These are phyloP conservation scores for Apodemus agrarius DNA, from an alignment of 2,797 vertebrate species.

Conservation along the genomic window DNA sequence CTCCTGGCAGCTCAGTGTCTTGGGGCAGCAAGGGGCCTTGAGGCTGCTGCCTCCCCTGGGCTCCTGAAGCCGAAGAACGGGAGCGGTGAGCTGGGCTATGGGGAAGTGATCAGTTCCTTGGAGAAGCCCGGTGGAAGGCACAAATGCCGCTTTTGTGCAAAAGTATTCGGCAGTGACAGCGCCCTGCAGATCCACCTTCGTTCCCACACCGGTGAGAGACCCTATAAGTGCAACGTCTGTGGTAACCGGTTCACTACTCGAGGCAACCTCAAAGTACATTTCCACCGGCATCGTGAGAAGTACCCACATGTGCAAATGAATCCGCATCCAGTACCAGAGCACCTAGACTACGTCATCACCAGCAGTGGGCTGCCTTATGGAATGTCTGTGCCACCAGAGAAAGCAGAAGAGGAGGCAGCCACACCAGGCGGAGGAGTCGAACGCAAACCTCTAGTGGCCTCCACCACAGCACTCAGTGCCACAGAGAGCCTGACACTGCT, in stretches of 20 bases:
- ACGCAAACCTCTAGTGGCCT: constrained; percentile 84
- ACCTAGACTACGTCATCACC: constrained; percentile 89
- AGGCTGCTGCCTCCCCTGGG: constrained; percentile 82
- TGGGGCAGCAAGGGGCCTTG: constrained; percentile 81
- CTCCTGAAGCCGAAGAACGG: constrained; percentile 85
- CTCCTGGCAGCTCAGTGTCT: constrained; percentile 89
- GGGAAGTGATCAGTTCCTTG: constrained; percentile 78
- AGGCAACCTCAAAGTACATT: constrained; percentile 96
- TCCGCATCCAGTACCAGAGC: constrained; percentile 92
- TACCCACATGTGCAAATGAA: constrained; percentile 95
- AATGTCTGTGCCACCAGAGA: constrained; percentile 86
- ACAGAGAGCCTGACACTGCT: constrained; percentile 85
- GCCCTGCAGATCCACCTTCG: constrained; percentile 95
- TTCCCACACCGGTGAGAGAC: constrained; percentile 95
- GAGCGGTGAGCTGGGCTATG: constrained; percentile 73
- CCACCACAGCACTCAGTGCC: constrained; percentile 80
- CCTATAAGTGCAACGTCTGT: constrained; percentile 95
- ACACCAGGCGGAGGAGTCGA: constrained; percentile 67
- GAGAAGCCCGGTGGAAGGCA: constrained; percentile 87
- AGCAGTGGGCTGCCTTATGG: constrained; percentile 86
- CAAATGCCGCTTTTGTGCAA: constrained; percentile 94
- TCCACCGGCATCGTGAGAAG: constrained; percentile 94
- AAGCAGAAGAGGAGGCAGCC: constrained; percentile 82
- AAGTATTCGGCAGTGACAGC: constrained; percentile 94
- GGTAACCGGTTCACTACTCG: constrained; percentile 95